Conservation (phyloP, 2,888 invertebrate species). For the Hirtodrosophila histrioides region DNA sequence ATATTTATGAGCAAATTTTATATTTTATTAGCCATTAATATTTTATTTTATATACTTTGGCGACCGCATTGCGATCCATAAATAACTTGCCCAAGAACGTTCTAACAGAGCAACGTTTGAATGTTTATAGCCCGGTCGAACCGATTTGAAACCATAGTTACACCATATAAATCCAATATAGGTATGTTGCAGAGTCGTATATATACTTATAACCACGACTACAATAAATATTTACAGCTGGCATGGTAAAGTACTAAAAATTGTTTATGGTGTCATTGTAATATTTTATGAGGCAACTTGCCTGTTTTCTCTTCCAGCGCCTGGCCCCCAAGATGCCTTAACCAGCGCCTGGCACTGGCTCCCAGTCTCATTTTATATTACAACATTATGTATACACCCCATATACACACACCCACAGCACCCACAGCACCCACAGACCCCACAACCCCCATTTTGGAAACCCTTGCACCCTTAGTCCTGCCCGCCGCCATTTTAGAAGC, state of each 20-base stretch:
- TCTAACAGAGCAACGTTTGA: conserved; percentile 10
- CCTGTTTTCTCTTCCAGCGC: conserved; percentile 11
- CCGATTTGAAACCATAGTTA: conserved; percentile 68
- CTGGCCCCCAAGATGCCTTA: conserved; percentile 20
- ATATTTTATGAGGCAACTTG: conserved; percentile 74
- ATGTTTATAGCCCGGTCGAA: too few species aligned
- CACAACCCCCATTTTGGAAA: background rate
- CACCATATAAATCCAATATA: conserved; percentile 75
- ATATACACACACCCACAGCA: conserved; percentile 4
- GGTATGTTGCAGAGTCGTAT: conserved; percentile 30
- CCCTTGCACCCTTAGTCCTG: conserved; percentile 32
- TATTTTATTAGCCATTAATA: conserved; percentile 73
- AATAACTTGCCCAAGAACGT: conserved; percentile 54
- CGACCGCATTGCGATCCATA: conserved; percentile 51
- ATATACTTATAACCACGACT: conserved; percentile 31
- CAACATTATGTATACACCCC: conserved; percentile 41
- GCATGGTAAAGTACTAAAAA: conserved; percentile 66
- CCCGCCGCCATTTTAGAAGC: conserved; percentile 47
- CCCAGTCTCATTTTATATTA: conserved; percentile 30
- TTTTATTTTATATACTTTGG: conserved; percentile 43
- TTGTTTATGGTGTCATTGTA: conserved; percentile 81
- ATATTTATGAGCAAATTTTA: conserved; percentile 55
- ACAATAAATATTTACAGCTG: conserved; percentile 77
- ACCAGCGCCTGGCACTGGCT: conserved; percentile 58
- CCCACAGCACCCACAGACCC: conserved; percentile 12